Base-by-base conservation (phyloP, 2,113 vertebrate genomes). In the Rutilus rutilus region DNA sequence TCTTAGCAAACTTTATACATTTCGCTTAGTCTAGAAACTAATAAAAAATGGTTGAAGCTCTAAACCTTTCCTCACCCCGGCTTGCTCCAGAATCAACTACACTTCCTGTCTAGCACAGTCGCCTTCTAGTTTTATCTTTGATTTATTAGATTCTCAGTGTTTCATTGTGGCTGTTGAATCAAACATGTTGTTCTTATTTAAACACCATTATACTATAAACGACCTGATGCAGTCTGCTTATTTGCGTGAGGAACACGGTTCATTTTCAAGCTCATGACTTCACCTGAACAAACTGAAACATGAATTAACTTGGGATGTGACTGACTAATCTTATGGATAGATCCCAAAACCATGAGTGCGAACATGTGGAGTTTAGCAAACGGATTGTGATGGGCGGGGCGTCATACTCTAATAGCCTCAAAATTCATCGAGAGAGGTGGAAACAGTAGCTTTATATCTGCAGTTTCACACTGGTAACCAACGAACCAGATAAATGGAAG, bases 381-480 rank as follows among this genome's bases (percentile, higher is more conserved):
- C 52, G 69, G 45, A 30, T 59, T 39, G 85, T 75, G 88, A 85
- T 87, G 89, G 87, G 83, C 27, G 64, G 88, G n/a, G 36, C 23
- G 45, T 84, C 87, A 9, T 83, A 82, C 60, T 52, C 54, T 84
- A 65, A 82, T 10, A 86, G 89, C 59, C 80, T 23, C 52, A 21
- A 36, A 67, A 15, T 39, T 78, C 69, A 62, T 83, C 69, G 47
- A 64, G 69, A 78, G 77, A 12, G 33, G 23, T 54, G 19, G 36
- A 86, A 88, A 86, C 80, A 88, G 85, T 86, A 84, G 81, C 89
- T 79, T 74, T 89, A 87, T 71, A 87, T 90, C 90, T 90, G 42
- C 73, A 57, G 17, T 45, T 9, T 65, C 14, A 78, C 88, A 84
- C 92, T 89, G 89, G 87, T 83, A 93, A 93, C 92, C 90, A 57